phyloP scores from a whole-genome alignment of 2,888 invertebrate species.

The Ormyrus pomaceus region DNA sequence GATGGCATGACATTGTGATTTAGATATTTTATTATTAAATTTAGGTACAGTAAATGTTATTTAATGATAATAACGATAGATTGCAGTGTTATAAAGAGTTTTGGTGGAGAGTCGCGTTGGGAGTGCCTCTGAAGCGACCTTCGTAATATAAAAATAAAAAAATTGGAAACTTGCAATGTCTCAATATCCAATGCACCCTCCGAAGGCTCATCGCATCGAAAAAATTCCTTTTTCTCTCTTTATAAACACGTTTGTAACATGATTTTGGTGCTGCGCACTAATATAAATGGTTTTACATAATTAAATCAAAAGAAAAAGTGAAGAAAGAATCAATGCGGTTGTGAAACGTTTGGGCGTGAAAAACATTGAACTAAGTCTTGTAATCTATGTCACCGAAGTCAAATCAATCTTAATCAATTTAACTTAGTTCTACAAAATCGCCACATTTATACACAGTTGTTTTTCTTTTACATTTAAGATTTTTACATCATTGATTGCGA shows the following conservation, averaged over 20 bases:
- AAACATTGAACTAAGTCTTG: conserved; percentile 28
- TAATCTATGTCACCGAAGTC: conserved; percentile 24
- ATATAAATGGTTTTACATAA: conserved; percentile 52
- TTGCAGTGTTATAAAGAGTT: conserved; percentile 64
- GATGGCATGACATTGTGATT: conserved; percentile 71
- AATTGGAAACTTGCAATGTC: conserved; percentile 50
- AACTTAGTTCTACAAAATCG: conserved; percentile 5
- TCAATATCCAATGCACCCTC: conserved; percentile 38
- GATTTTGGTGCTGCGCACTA: conserved; percentile 55
- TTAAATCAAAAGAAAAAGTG: conserved; percentile 41
- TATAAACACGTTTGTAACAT: conserved; percentile 44
- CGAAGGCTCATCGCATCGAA: conserved; percentile 44
- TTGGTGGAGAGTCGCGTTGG: conserved; percentile 57
- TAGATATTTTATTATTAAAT: conserved; percentile 73
- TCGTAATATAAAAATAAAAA: conserved; percentile 40
- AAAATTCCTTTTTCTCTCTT: conserved; percentile 35
- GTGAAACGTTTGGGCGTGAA: conserved; percentile 11
- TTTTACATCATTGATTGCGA: conserved; percentile 9
- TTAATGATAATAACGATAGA: conserved; percentile 69
- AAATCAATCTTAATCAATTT: conserved; percentile 8
- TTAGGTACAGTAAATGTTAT: conserved; percentile 72
- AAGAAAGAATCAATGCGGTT: conserved; percentile 29
- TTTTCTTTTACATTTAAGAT: conserved; percentile 18
- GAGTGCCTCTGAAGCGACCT: conserved; percentile 59
- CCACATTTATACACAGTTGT: conserved; percentile 38